phyloP scores from a whole-genome alignment of 2,113 vertebrate species.

The Mustela lutreola region DNA sequence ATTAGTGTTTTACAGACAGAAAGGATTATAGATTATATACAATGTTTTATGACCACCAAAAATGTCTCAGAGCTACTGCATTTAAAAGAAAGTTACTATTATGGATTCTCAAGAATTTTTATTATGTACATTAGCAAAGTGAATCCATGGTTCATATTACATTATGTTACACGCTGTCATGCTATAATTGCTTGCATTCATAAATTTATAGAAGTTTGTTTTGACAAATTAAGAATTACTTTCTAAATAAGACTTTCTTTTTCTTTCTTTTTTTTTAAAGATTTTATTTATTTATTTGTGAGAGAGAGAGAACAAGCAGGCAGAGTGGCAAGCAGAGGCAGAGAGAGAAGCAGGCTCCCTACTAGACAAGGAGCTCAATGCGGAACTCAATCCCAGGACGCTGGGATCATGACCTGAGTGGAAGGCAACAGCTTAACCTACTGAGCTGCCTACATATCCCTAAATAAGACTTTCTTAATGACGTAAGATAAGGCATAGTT shows the following conservation, averaged over 20 bases:
- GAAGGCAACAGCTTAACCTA: no score
- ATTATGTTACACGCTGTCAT: not conserved
- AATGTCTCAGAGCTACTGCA: not conserved
- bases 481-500: not conserved
- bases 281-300: no score
- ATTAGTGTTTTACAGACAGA: not conserved
- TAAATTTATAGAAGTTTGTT: not conserved
- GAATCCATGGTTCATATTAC: not conserved
- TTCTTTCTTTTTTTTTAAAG: no score
- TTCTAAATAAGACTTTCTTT: not conserved
- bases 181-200: not conserved
- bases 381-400: no score
- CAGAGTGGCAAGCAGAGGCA: no score
- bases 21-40: not conserved
- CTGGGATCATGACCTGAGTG: no score
- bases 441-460: not conserved
- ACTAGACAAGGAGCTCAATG: no score
- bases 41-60: not conserved
- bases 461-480: not conserved
- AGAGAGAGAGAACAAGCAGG: no score
- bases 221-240: not conserved
- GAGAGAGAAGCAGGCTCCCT: no score
- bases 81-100: slow-evolving; percentile 33
- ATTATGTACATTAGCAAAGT: not conserved
- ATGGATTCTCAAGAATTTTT: not conserved